Evolutionary conservation across 2,113 vertebrate species (phyloP).

Genomic region (Edolisoma coerulescens): DNA sequence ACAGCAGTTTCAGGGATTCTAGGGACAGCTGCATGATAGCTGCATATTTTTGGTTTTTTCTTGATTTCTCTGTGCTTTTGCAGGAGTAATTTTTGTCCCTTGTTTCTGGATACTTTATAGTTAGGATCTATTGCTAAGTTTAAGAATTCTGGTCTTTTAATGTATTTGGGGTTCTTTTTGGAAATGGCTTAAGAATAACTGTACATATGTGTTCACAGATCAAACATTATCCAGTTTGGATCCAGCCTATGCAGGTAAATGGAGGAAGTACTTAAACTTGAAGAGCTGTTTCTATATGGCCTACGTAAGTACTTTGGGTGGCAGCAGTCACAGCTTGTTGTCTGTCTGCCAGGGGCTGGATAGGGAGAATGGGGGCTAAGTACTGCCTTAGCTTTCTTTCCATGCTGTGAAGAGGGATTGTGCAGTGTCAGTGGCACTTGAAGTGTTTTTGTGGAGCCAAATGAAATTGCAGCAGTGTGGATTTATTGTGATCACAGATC

Average conservation of each 20-base stretch:
- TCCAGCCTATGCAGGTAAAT: slow-evolving; percentile 88
- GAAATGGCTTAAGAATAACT: not conserved
- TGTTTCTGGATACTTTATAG: not conserved
- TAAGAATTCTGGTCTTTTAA: not conserved
- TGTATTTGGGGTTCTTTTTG: not conserved
- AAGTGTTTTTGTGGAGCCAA: not conserved
- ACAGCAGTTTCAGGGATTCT: not conserved
- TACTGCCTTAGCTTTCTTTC: not conserved
- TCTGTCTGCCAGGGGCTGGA: not conserved
- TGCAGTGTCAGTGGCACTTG: not conserved
- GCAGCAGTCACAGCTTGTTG: not conserved
- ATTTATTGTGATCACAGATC: not conserved
- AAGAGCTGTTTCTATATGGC: slow-evolving; percentile 97
- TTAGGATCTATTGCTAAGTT: not conserved
- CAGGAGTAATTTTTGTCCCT: not conserved
- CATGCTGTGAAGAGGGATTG: not conserved
- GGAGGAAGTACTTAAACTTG: slow-evolving; percentile 95
- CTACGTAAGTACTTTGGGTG: slow-evolving; percentile 80
- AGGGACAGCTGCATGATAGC: not conserved
- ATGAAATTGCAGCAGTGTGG: not conserved
- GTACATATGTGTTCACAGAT: slow-evolving; percentile 73
- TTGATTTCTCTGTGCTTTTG: not conserved
- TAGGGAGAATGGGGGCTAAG: not conserved
- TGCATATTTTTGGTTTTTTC: not conserved
- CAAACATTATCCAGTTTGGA: slow-evolving; percentile 93